Base-by-base conservation (phyloP, 2,113 vertebrate species). In the Lanius collurio region DNA sequence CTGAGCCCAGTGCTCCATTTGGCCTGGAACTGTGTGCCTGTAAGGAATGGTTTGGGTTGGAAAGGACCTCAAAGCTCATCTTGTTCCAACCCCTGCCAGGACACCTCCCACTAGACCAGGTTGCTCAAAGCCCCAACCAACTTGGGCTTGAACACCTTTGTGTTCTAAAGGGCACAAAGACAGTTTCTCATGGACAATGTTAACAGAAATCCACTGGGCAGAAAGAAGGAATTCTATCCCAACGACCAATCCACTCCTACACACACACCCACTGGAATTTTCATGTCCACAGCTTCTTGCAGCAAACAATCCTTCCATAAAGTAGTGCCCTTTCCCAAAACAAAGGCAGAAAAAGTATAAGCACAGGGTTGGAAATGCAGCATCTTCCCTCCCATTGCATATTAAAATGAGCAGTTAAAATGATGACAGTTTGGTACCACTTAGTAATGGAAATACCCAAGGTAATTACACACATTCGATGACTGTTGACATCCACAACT, bases 141-240 rank as follows among this genome's bases (percentile, higher is more conserved):
- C n/a, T 55, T 42, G 17, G 53, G n/a, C 70, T 76, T 37, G n/a
- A 53, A 5, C 30, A 8, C 21, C 21, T n/a, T n/a, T n/a, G n/a
- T 91, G 47, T 85, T 95, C 75, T 75, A 33, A 80, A 80, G 64
- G 35, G 71, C 21, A 95, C 85, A 97, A 92, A 95, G 75, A 33
- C 11, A 63, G 11, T 42, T 89, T 87, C 50, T 94, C 59, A 91
- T 11, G 12, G 53, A 28, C 31, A 76, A 2, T 10, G 39, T 39
- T 57, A 77, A 53, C 28, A 90, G 60, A 88, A 93, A 69, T 49
- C 30, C 50, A 78, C 71, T 59, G 64, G 75, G 73, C 24, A 56
- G 76, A 64, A 80, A 81, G 28, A 78, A 7, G 5, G 79, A 93
- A 90, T 80, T 85, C 35, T 31, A 28, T 30, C 11, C 26, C 2